Evolutionary conservation across 2,888 invertebrate species (phyloP).

Genomic region (Tribolium freemani): DNA sequence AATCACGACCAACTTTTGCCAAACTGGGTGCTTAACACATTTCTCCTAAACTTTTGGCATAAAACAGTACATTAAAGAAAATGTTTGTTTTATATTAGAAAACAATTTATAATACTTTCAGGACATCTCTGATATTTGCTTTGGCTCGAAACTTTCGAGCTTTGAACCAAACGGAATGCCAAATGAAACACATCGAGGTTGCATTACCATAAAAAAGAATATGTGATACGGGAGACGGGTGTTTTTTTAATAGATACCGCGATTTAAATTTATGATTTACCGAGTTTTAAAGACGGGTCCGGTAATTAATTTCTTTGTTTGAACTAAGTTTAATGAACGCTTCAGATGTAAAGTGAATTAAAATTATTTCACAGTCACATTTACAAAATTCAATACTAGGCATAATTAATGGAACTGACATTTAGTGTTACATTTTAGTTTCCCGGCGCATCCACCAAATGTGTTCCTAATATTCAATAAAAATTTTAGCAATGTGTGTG

Average conservation of each 20-base stretch:
- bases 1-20: slow-evolving; percentile 45
- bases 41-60: slow-evolving; percentile 46
- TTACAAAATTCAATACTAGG: too few relatives aligned
- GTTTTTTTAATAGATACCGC: slow-evolving; percentile 2
- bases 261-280: slow-evolving; percentile 29
- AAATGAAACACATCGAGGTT: slow-evolving; percentile 27
- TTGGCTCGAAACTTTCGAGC: slow-evolving; percentile 13
- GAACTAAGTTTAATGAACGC: background rate
- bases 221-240: slow-evolving; percentile 3
- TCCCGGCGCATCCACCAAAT: too few relatives aligned
- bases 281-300: background rate
- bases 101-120: slow-evolving; percentile 45
- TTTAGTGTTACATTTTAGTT: too few relatives aligned
- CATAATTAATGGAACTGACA: too few relatives aligned
- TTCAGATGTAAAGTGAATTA: background rate
- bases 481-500: background rate
- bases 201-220: slow-evolving; percentile 31
- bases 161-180: slow-evolving; percentile 34
- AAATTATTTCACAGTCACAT: background rate
- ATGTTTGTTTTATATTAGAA: slow-evolving; percentile 48
- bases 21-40: slow-evolving; percentile 45
- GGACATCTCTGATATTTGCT: slow-evolving; percentile 41
- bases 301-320: background rate
- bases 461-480: too few relatives aligned
- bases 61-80: slow-evolving; percentile 43